These are phyloP conservation scores for Microctenopoma stevenorrisi DNA, from an alignment of 2,797 vertebrate species.

Conservation along the genomic window DNA sequence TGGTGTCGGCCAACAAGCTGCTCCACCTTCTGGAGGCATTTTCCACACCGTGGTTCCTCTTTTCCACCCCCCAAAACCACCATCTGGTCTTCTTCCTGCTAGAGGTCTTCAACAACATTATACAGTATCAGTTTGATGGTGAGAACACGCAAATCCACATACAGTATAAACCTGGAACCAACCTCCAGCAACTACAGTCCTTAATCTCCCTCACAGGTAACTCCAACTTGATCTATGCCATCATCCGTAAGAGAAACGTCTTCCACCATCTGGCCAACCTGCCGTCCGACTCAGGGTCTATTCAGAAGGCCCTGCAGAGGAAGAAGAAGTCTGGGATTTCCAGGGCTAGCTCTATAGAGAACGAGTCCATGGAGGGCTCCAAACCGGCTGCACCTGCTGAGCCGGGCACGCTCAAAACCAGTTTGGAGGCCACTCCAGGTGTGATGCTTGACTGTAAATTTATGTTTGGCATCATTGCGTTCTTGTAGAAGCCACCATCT, in stretches of 20 bases:
- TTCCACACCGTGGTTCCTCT: constrained; percentile 94
- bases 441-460: not conserved
- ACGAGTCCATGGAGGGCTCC: constrained; percentile 87
- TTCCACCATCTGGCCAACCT: constrained; percentile 95
- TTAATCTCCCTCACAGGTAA: constrained; percentile 82
- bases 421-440: constrained; percentile 94
- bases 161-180: not conserved
- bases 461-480: too few species aligned
- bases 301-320: constrained; percentile 88
- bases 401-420: constrained; percentile 91
- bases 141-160: constrained; percentile 9
- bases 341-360: constrained; percentile 86
- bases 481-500: too few species aligned
- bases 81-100: constrained; percentile 96
- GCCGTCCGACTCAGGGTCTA: constrained; percentile 81
- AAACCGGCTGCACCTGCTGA: constrained; percentile 88
- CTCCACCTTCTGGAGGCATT: constrained; percentile 97
- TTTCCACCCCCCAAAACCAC: constrained; percentile 92
- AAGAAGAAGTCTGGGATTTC: constrained; percentile 83
- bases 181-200: too few species aligned
- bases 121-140: constrained; percentile 99
- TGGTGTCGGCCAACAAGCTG: constrained; percentile 96
- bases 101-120: constrained; percentile 98
- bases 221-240: constrained; percentile 90
- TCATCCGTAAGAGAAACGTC: constrained; percentile 91